phyloP scores from a whole-genome alignment of 1,140 invertebrate genomes.

The Kradibia gibbosae region DNA sequence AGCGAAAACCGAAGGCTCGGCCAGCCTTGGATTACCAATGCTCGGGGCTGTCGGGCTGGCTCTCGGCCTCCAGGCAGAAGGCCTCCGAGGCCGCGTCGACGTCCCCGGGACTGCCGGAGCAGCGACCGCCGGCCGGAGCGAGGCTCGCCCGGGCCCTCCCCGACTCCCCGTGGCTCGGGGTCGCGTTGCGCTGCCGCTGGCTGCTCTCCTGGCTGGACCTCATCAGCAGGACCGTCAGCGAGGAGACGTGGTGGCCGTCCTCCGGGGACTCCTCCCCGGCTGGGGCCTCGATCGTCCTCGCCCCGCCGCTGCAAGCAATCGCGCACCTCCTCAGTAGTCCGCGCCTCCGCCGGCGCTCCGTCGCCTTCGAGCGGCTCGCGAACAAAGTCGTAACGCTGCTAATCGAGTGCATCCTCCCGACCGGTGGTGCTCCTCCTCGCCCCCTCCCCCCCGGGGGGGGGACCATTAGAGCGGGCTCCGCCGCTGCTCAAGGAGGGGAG shows the following conservation, averaged over 20 bases:
- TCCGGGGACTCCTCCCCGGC: not conserved
- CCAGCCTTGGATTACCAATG: not conserved
- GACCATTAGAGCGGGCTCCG: too few relatives aligned
- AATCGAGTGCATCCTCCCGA: too few relatives aligned
- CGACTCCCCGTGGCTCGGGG: not conserved
- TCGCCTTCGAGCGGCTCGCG: too few relatives aligned
- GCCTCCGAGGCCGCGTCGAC: not conserved
- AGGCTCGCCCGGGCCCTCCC: not conserved
- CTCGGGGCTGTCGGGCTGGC: not conserved
- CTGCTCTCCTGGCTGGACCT: slow-evolving; percentile 22
- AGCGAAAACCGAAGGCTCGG: too few relatives aligned
- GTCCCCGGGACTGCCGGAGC: not conserved
- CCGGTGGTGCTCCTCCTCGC: too few relatives aligned
- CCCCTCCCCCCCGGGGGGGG: too few relatives aligned
- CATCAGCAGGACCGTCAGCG: slow-evolving; percentile 33
- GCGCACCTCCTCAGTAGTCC: too few relatives aligned
- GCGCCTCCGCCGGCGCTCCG: too few relatives aligned
- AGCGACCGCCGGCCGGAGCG: not conserved
- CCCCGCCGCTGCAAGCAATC: not conserved
- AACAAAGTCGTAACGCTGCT: too few relatives aligned
- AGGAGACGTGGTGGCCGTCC: not conserved
- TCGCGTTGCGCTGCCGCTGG: not conserved
- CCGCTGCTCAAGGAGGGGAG: too few relatives aligned
- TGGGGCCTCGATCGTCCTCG: not conserved
- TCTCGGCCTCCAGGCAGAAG: not conserved